Conservation (phyloP, 2,888 invertebrate genomes). For the Papilio demoleus region DNA sequence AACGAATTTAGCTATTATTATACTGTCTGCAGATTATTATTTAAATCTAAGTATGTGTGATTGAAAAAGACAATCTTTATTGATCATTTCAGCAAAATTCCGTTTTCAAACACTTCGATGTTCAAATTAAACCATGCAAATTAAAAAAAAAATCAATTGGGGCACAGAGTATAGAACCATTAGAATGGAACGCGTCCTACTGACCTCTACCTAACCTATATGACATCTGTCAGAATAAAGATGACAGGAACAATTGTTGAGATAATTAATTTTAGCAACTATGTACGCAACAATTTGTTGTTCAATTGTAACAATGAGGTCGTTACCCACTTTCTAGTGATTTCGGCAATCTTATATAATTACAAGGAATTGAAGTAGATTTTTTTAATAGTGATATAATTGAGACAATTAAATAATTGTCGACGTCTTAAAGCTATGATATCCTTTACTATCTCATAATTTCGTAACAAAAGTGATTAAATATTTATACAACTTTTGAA, state of each 20-base stretch:
- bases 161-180: conserved; percentile 41
- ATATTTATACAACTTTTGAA: no score
- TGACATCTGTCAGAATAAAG: conserved; percentile 68
- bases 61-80: no score
- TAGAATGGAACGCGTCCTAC: conserved; percentile 53
- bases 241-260: conserved; percentile 69
- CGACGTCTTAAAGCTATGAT: no score
- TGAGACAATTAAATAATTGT: no score
- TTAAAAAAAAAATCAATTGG: conserved; percentile 38
- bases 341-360: conserved; percentile 51
- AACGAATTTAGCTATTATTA: no score
- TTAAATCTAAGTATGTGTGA: no score
- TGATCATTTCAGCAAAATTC: conserved; percentile 12
- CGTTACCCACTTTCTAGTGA: conserved; percentile 53
- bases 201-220: conserved; percentile 55
- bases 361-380: conserved; percentile 46
- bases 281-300: conserved; percentile 57
- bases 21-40: no score
- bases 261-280: conserved; percentile 71
- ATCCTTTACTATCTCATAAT: no score
- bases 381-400: no score
- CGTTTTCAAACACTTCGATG: conserved; percentile 22
- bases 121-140: no score
- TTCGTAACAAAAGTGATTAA: no score
- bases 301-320: conserved; percentile 51